A percentile compares a stretch with the other conserved stretches of the same genome.
Conservation (phyloP, 2,113 vertebrate species). For the Malurus cyaneus region DNA sequence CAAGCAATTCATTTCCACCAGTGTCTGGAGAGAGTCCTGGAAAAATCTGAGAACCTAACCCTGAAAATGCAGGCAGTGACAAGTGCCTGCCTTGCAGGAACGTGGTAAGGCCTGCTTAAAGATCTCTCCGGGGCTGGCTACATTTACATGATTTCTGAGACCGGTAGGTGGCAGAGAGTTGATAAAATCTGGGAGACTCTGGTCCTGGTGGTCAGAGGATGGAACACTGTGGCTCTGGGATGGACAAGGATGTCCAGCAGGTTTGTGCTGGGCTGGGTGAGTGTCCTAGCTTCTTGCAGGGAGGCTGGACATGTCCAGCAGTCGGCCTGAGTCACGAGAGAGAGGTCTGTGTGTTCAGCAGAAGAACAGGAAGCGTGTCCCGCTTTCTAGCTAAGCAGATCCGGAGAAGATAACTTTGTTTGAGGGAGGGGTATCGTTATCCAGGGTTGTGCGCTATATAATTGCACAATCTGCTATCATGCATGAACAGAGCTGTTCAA, state of each 20-base stretch:
- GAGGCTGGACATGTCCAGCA: background rate
- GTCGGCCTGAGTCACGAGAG: background rate
- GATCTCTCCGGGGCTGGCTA: background rate
- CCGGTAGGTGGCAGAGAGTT: constrained; percentile 24
- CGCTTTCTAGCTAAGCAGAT: constrained; percentile 83
- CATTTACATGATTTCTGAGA: background rate
- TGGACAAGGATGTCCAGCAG: background rate
- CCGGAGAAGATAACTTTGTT: constrained; percentile 87
- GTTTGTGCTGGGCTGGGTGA: background rate
- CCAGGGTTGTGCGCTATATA: constrained; percentile 79
- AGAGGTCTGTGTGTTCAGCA: constrained; percentile 68
- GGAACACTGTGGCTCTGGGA: background rate
- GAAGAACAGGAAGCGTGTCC: constrained; percentile 76
- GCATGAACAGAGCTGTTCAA: constrained; percentile 87
- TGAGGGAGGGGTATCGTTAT: constrained; percentile 80
- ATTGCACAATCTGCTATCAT: constrained; percentile 82
- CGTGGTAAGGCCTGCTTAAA: background rate
- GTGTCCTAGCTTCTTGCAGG: background rate
- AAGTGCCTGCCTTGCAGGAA: background rate
- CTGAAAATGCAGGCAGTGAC: background rate
- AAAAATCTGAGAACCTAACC: background rate
- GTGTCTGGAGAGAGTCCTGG: background rate
- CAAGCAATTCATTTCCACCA: background rate
- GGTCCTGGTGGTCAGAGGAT: background rate
- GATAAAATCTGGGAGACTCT: background rate